Base-by-base conservation (phyloP, 2,888 invertebrate genomes). In the Brachypterus glaber region DNA sequence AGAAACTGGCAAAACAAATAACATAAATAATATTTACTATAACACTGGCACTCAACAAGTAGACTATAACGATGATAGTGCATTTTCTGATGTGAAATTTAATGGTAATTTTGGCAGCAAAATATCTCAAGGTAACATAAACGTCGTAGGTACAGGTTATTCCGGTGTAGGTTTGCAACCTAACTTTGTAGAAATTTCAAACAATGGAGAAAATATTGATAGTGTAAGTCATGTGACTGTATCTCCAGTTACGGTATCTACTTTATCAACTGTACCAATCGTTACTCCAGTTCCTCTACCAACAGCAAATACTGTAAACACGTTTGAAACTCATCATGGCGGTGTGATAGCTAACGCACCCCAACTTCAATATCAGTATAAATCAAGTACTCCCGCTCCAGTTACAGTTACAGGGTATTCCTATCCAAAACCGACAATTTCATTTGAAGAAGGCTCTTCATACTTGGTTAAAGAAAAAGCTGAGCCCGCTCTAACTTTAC, bases 281-380 rank as follows among this genome's bases (percentile, higher is more conserved):
- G 54, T 59, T 14, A 52, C 58, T 14, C 49, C 57, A 5, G 58
- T 60, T 31, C 59, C 58, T 9, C 41, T 58, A 35, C 59, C 59
- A 16, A 41, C 45, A 3, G 41, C 55, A 2, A 52, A 51, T 30
- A 49, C 51, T 4, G 44, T 45, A 25, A 34, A 50, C 9, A 47
- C 50, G 3, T 55, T 61, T 35, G 53, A 54, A 32, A 53, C 47
- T 30, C 54, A 50, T 35, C 50, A 53, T 24, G 58, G 55, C 18
- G 63, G 62, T 11, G 62, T 62, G 7, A 54, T 62, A 7, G 62
- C 62, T 3, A 63, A 62, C 34, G 40, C 58, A 3, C 63, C 62
- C 1, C 52, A 60, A 47, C 43, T 62, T n/a, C 63, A 63, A 43
- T 55, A 56, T 35, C 58, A 56, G 48, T n/a, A n/a, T n/a, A n/a